A percentile compares a stretch with the other conserved stretches of the same genome.
Evolutionary conservation across 1,140 invertebrate genomes (phyloP).

Genomic region (Brachionus calyciflorus): DNA sequence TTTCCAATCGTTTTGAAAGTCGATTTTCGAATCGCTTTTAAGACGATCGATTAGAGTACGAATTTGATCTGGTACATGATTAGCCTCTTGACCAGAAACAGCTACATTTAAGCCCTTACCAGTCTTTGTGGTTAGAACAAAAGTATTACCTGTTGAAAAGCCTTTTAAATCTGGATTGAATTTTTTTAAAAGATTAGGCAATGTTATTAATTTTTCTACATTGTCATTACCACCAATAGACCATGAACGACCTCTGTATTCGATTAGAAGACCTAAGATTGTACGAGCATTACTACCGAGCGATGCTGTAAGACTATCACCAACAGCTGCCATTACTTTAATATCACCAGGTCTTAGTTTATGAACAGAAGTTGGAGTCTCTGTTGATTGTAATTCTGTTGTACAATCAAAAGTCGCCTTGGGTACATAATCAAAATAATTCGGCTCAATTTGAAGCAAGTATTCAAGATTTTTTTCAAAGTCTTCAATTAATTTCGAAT

Average conservation of each 20-base stretch:
- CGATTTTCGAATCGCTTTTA: constrained; percentile 63
- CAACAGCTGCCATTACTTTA: constrained; percentile 73
- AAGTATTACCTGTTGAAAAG: constrained; percentile 48
- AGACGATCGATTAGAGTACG: constrained; percentile 69
- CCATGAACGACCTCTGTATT: constrained; percentile 40
- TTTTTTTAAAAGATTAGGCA: constrained; percentile 55
- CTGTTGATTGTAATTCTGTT: background rate
- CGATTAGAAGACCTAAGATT: constrained; percentile 15
- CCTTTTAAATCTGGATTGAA: constrained; percentile 57
- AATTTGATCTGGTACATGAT: constrained; percentile 70
- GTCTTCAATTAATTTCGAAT: background rate
- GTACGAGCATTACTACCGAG: constrained; percentile 19
- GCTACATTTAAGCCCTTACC: constrained; percentile 53
- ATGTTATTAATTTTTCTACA: constrained; percentile 25
- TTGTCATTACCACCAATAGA: constrained; percentile 39
- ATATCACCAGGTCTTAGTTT: constrained; percentile 72
- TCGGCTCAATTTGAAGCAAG: constrained; percentile 12
- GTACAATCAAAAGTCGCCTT: background rate
- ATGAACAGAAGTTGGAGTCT: constrained; percentile 60
- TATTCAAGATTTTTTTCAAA: constrained; percentile 16
- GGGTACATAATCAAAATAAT: constrained; percentile 43
- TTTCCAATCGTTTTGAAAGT: constrained; percentile 68
- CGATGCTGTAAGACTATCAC: constrained; percentile 67
- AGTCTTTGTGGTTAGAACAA: constrained; percentile 47
- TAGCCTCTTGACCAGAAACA: constrained; percentile 53